Percentiles rank a stretch among this genome's conserved stretches.
These are phyloP conservation scores for Epinephelus awoara DNA, from an alignment of 2,797 vertebrate species.

Conservation along the genomic window DNA sequence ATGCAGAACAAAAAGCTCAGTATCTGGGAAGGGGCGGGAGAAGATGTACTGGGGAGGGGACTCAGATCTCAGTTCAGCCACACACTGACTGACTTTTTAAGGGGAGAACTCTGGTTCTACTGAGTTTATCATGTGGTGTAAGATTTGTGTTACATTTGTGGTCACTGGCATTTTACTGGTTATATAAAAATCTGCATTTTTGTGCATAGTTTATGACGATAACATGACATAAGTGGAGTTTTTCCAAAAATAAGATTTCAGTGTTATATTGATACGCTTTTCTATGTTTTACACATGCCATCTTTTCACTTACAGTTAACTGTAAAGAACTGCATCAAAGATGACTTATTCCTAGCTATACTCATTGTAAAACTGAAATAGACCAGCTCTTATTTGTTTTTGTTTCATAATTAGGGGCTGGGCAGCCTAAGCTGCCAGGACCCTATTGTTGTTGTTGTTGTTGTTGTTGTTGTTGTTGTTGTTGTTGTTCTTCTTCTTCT, in stretches of 20 bases:
- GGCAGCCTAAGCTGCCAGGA: too few relatives aligned
- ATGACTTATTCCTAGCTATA: background rate
- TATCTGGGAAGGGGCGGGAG: conserved; percentile 70
- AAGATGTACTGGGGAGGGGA: conserved; percentile 65
- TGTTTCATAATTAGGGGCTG: background rate
- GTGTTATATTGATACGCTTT: background rate
- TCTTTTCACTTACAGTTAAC: background rate
- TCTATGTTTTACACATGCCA: background rate
- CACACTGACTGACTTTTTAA: conserved; percentile 23
- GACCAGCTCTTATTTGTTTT: conserved; percentile 9
- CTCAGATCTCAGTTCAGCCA: conserved; percentile 51
- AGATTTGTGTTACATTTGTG: conserved; percentile 1
- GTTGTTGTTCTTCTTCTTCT: too few relatives aligned
- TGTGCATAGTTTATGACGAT: background rate
- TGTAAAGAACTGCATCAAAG: conserved; percentile 12
- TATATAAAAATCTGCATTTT: too few relatives aligned
- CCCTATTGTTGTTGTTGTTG: too few relatives aligned
- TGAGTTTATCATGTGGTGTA: background rate
- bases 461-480: too few relatives aligned
- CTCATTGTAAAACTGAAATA: background rate
- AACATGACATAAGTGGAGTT: background rate
- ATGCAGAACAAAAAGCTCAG: conserved; percentile 73
- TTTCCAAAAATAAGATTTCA: background rate
- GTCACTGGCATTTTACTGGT: background rate
- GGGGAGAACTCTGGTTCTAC: conserved; percentile 14